Evolutionary conservation across 2,113 vertebrate genomes (phyloP).

Genomic region (Perca schrenkii): DNA sequence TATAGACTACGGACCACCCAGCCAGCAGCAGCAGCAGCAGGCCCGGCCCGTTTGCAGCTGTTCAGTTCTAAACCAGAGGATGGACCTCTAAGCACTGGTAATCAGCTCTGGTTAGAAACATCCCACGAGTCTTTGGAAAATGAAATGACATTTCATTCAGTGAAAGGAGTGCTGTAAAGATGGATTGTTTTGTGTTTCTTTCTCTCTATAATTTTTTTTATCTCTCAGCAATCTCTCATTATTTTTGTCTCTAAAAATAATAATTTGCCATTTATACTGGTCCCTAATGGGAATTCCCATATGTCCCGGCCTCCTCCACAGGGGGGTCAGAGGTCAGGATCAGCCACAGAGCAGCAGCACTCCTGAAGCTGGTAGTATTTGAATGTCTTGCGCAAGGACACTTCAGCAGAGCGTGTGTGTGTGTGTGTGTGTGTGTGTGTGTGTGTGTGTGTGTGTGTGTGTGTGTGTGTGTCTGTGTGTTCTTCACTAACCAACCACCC

Average conservation of each 20-base stretch:
- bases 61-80: constrained; percentile 45
- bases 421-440: neutral
- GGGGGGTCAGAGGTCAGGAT: constrained; percentile 40
- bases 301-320: constrained; percentile 33
- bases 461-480: too few relatives aligned
- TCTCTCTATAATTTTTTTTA: neutral
- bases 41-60: constrained; percentile 53
- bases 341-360: constrained; percentile 27
- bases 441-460: too few relatives aligned
- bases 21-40: constrained; percentile 13
- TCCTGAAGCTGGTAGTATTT: constrained; percentile 33
- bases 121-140: constrained; percentile 28
- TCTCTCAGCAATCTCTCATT: neutral
- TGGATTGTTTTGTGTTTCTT: constrained; percentile 38
- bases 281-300: constrained; percentile 32
- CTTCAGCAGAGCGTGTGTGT: constrained; percentile 12
- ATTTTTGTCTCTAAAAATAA: constrained; percentile 48
- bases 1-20: constrained; percentile 74
- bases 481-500: constrained; percentile 33
- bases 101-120: constrained; percentile 38
- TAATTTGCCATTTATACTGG: constrained; percentile 36
- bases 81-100: constrained; percentile 28
- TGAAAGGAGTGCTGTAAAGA: constrained; percentile 27
- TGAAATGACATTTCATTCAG: constrained; percentile 21
- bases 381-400: constrained; percentile 43